Evolutionary conservation across 2,888 invertebrate species (phyloP), one percentile per base, ranked within the genome.

Genomic region (Cataglyphis rosenhaueri): DNA sequence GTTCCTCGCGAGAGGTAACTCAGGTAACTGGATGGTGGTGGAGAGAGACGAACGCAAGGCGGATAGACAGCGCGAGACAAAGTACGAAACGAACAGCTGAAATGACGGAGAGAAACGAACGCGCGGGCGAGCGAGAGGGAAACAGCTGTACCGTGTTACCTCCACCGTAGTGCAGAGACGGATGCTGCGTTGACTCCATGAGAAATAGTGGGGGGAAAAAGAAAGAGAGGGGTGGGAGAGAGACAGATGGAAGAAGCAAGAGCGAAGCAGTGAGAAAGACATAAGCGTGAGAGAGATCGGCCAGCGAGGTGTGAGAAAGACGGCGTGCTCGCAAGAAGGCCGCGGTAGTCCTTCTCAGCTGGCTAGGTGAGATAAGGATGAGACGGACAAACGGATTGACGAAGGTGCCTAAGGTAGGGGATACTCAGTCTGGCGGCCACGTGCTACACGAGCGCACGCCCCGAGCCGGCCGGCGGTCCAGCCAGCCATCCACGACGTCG

Each of bases 371-470:
- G 93, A 94, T 92, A 93, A 92, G 92, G 93, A 93, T 88, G 90
- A 91, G 91, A 86, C 91, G 90, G 91, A 91, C 92, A 92, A 93
- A 92, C 93, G 91, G 91, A 92, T 92, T 92, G 93, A 93, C 91
- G 92, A 91, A 90, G 91, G 88, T 90, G 86, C 83, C 87, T 88
- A 88, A 93, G 92, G 93, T 93, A 93, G 94, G 94, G 93, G 52
- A 52, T 52, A 90, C 90, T 93, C 94, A 94, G 94, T 94, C 94
- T 94, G 92, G 92, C 92, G 92, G 93, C 94, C 94, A 93, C 94
- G 94, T 94, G 94, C 94, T 94, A 92, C 92, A 93, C 92, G 94
- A 93, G 92, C 93, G 93, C 94, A 93, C 93, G 93, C 93, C 92
- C 92, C 91, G 93, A 90, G 88, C 93, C 93, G 92, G 93, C 92